These are phyloP conservation scores for Brachionus calyciflorus DNA, from an alignment of 1,140 invertebrate species.

Conservation along the genomic window DNA sequence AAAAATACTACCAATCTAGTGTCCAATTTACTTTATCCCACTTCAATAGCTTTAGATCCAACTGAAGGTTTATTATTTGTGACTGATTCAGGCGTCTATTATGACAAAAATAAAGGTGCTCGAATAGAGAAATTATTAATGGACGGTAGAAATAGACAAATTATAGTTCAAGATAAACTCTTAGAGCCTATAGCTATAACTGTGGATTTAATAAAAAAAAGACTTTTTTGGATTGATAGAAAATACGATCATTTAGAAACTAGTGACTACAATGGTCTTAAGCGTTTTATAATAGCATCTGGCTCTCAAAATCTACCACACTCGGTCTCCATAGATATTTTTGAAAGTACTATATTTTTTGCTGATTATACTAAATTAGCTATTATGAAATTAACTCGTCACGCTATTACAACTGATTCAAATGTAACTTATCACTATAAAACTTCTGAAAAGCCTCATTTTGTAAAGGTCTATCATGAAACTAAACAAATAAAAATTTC, in stretches of 20 bases:
- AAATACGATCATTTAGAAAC: slow-evolving; percentile 44
- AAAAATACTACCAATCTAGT: background rate
- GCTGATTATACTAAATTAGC: slow-evolving; percentile 92
- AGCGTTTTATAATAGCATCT: slow-evolving; percentile 49
- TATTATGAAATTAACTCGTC: slow-evolving; percentile 67
- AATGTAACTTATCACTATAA: slow-evolving; percentile 31
- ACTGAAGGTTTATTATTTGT: slow-evolving; percentile 54
- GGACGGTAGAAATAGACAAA: slow-evolving; percentile 77
- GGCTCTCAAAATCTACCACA: slow-evolving; percentile 77
- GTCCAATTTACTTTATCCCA: background rate
- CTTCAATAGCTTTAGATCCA: slow-evolving; percentile 27
- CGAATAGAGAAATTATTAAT: slow-evolving; percentile 77
- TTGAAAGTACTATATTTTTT: slow-evolving; percentile 89
- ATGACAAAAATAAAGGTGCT: background rate
- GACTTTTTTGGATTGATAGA: slow-evolving; percentile 39
- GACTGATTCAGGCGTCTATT: slow-evolving; percentile 76
- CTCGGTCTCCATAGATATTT: slow-evolving; percentile 76
- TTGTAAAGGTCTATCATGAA: slow-evolving; percentile 13
- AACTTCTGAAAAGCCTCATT: background rate
- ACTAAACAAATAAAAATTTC: background rate
- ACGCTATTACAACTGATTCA: background rate
- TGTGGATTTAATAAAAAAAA: slow-evolving; percentile 64
- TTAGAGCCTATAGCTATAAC: slow-evolving; percentile 83
- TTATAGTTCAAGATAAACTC: slow-evolving; percentile 82
- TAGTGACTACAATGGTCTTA: slow-evolving; percentile 29